phyloP scores from a whole-genome alignment of 2,797 vertebrate species.

The Miichthys miiuy region DNA sequence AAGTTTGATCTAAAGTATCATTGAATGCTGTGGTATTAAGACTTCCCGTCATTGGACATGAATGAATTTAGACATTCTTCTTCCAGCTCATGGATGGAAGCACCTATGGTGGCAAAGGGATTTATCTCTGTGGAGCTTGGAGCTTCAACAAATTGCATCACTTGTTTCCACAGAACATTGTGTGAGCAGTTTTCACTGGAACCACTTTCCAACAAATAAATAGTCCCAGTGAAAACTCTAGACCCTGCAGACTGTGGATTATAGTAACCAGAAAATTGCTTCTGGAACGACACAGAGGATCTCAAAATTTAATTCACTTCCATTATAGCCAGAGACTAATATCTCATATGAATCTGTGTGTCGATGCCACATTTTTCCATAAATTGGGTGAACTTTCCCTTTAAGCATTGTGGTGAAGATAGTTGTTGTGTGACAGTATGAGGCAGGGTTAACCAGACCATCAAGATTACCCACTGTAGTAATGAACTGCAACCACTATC shows the following conservation, averaged over 20 bases:
- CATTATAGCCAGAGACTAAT: neutral
- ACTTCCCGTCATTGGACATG: neutral
- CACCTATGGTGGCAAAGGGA: neutral
- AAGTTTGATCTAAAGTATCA: neutral
- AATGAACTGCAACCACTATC: constrained; percentile 46
- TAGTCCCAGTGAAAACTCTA: constrained; percentile 27
- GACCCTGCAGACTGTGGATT: constrained; percentile 4
- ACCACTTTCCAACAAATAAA: constrained; percentile 16
- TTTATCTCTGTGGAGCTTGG: neutral
- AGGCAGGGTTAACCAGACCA: constrained; percentile 54
- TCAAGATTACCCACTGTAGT: constrained; percentile 38
- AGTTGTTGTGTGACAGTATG: constrained; percentile 36
- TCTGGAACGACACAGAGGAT: constrained; percentile 26
- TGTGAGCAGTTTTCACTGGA: constrained; percentile 48
- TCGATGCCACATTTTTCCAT: neutral
- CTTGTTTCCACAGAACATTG: constrained; percentile 29
- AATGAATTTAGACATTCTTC: constrained; percentile 8
- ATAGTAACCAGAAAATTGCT: constrained; percentile 16
- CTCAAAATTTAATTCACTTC: constrained; percentile 9
- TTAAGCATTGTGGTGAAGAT: constrained; percentile 25
- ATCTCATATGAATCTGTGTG: neutral
- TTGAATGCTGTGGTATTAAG: constrained; percentile 4
- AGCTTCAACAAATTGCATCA: constrained; percentile 1
- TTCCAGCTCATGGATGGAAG: neutral
- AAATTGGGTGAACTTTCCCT: constrained; percentile 16